Evolutionary conservation across 2,797 vertebrate species (phyloP).

Genomic region (Heteromormyrus szaboi): DNA sequence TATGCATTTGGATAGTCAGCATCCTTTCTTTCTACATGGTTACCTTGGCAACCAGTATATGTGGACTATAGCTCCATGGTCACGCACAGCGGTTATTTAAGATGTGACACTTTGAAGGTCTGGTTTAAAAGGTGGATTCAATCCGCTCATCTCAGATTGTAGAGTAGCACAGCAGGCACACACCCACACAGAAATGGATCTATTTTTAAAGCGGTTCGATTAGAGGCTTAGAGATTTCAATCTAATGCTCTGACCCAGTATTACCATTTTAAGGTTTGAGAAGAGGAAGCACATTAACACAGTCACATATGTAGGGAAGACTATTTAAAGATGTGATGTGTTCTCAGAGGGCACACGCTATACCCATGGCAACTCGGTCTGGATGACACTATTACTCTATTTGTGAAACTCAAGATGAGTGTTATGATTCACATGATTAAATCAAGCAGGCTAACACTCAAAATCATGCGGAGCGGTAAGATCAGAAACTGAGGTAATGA

Average conservation of each 20-base stretch:
- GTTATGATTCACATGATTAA: neutral
- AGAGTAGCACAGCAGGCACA: neutral
- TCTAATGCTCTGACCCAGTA: slow-evolving; percentile 1
- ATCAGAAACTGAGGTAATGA: neutral
- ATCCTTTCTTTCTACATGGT: neutral
- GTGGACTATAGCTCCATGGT: neutral
- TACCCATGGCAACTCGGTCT: neutral
- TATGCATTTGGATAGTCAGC: neutral
- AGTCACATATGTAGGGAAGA: neutral
- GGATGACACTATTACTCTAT: neutral
- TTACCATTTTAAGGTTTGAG: neutral
- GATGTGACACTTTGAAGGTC: neutral
- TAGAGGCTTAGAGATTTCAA: neutral
- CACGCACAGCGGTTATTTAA: neutral
- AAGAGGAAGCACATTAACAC: neutral
- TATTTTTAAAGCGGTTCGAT: neutral
- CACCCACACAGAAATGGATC: neutral
- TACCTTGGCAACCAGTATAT: slow-evolving; percentile 10
- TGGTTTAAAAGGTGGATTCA: neutral
- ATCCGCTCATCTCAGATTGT: neutral
- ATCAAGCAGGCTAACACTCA: neutral
- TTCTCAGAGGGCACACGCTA: neutral
- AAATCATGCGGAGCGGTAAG: neutral
- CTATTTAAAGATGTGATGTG: neutral
- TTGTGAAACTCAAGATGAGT: neutral